These are phyloP conservation scores for Drosophila persimilis DNA, from an alignment of 1,140 invertebrate genomes.

Conservation along the genomic window DNA sequence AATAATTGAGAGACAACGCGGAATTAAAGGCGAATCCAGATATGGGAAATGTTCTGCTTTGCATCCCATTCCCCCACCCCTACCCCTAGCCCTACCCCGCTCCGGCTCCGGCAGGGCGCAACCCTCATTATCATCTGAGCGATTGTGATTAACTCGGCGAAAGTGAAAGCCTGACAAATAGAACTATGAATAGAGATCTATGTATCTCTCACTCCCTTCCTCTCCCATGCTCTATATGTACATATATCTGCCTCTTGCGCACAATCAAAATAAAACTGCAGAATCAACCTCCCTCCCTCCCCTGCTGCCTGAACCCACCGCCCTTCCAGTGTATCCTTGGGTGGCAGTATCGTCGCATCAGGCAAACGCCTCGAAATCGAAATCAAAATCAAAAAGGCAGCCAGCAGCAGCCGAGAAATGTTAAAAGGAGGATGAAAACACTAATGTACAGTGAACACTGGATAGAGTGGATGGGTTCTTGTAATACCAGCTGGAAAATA, in stretches of 20 bases:
- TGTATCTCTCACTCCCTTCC: too few relatives aligned
- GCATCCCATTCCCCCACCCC: slow-evolving; percentile 42
- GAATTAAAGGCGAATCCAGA: slow-evolving; percentile 54
- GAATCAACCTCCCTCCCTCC: slow-evolving; percentile 25
- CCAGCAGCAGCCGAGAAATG: slow-evolving; percentile 25
- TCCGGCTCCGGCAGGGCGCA: slow-evolving; percentile 7
- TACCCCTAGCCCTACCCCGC: not conserved
- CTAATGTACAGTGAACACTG: slow-evolving; percentile 1
- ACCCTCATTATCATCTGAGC: slow-evolving; percentile 72
- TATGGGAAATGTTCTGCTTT: slow-evolving; percentile 52
- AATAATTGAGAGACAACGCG: slow-evolving; percentile 82
- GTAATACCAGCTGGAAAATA: too few relatives aligned
- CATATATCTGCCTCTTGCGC: slow-evolving; percentile 7
- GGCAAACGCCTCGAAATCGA: slow-evolving; percentile 82
- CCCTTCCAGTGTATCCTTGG: slow-evolving; percentile 45
- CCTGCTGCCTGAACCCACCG: slow-evolving; percentile 19
- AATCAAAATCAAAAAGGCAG: slow-evolving; percentile 82
- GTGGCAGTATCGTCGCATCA: slow-evolving; percentile 81
- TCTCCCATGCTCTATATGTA: not conserved
- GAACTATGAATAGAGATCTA: slow-evolving; percentile 32
- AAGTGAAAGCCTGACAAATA: slow-evolving; percentile 72
- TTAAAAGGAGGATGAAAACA: slow-evolving; percentile 38
- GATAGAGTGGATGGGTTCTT: too few relatives aligned
- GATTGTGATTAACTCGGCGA: slow-evolving; percentile 74
- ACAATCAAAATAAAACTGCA: slow-evolving; percentile 51